Conservation (phyloP, 1,140 invertebrate species). For the Camponotus floridanus region DNA sequence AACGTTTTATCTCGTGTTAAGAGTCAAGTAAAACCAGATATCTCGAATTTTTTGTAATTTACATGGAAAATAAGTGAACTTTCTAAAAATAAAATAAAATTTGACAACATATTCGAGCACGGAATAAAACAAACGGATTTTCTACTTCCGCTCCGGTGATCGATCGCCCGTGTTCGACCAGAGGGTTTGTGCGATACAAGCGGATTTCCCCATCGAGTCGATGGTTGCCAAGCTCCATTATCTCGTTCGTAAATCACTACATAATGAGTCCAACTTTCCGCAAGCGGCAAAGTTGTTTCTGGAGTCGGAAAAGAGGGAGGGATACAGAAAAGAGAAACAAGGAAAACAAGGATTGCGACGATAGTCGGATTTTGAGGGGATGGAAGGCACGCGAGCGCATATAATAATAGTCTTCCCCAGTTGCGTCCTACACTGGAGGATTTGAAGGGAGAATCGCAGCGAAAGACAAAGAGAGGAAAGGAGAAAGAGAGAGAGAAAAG, state of each 20-base stretch:
- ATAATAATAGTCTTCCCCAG: conserved; percentile 64
- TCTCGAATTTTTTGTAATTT: background rate
- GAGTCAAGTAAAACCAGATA: background rate
- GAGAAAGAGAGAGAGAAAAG: conserved; percentile 13
- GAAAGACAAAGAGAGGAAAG: background rate
- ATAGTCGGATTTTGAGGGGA: too few species aligned
- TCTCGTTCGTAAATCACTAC: conserved; percentile 42
- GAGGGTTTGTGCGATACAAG: conserved; percentile 8
- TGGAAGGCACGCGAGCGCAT: conserved; percentile 29
- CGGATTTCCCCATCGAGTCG: conserved; percentile 21
- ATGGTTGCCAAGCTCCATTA: background rate
- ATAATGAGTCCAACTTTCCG: conserved; percentile 51
- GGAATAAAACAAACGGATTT: conserved; percentile 6
- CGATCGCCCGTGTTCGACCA: background rate
- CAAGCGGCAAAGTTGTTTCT: conserved; percentile 23
- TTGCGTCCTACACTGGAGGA: conserved; percentile 52
- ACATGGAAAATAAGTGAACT: background rate
- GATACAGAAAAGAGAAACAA: background rate
- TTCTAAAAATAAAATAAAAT: background rate
- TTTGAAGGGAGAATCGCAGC: conserved; percentile 37
- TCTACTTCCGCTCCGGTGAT: conserved; percentile 6
- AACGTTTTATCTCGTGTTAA: background rate
- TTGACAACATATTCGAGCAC: background rate
- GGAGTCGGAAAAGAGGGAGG: background rate
- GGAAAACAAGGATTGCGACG: conserved; percentile 32